phyloP scores from a whole-genome alignment of 2,113 vertebrate genomes.

The Cinclus mexicanus region DNA sequence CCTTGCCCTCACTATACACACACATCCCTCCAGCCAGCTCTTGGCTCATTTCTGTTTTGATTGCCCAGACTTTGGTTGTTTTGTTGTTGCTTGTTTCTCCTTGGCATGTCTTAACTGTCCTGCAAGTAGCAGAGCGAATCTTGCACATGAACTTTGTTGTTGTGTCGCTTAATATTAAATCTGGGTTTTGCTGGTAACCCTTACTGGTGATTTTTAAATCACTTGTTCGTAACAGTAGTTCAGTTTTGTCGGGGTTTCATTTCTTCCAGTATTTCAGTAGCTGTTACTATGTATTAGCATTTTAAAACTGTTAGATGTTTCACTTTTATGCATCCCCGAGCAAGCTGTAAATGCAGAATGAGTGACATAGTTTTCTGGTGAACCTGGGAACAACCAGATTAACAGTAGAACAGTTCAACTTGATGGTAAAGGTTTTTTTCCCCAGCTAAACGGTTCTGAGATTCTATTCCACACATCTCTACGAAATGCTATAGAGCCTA shows the following conservation, averaged over 20 bases:
- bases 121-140: neutral
- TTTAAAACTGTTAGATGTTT: neutral
- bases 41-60: rapidly evolving
- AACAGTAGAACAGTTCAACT: neutral
- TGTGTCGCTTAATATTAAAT: neutral
- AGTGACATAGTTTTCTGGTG: neutral
- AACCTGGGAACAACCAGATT: neutral
- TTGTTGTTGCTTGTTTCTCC: neutral
- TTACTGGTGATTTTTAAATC: neutral
- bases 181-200: neutral
- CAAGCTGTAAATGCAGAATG: neutral
- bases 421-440: neutral
- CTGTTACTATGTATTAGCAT: neutral
- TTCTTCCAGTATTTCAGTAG: neutral
- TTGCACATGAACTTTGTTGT: neutral
- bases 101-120: neutral
- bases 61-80: neutral
- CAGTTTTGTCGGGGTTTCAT: rapidly evolving
- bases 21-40: too few species aligned
- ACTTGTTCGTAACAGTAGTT: neutral
- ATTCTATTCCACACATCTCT: too few species aligned
- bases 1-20: neutral
- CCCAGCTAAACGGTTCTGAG: neutral
- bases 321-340: neutral
- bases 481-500: rapidly evolving